Percentiles rank a stretch among this genome's conserved stretches.
These are phyloP conservation scores for Crypturellus tataupa DNA, from an alignment of 2,797 vertebrate genomes.

Conservation along the genomic window DNA sequence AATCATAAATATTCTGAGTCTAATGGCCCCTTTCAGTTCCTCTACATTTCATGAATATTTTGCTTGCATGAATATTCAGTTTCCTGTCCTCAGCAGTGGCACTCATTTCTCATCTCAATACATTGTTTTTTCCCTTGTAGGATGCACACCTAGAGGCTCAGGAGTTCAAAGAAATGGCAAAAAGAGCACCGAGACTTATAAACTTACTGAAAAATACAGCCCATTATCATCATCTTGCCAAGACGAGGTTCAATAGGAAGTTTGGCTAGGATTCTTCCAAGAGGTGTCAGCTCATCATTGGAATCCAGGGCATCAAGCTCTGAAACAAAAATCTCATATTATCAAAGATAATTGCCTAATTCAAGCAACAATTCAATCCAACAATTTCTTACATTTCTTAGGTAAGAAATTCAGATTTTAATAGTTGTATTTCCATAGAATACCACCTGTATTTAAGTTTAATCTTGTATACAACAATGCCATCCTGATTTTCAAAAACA, in stretches of 20 bases:
- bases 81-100: neutral
- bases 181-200: neutral
- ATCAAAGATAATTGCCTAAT: neutral
- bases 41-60: neutral
- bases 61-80: neutral
- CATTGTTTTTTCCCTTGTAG: neutral
- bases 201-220: constrained; percentile 94
- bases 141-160: neutral
- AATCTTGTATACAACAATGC: neutral
- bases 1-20: neutral
- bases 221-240: constrained; percentile 99
- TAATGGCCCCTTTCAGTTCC: neutral
- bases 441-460: neutral
- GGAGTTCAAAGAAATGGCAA: constrained; percentile 7
- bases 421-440: neutral
- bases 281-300: constrained; percentile 94
- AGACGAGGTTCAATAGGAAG: constrained; percentile 95
- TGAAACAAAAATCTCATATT: constrained; percentile 71
- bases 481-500: neutral
- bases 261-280: constrained; percentile 93
- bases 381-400: neutral
- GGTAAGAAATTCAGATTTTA: neutral
- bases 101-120: neutral
- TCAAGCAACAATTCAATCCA: neutral
- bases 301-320: constrained; percentile 94